Evolutionary conservation across 1,140 invertebrate species (phyloP), one percentile per base, ranked within the genome.

Genomic region (Epicauta chinensis): DNA sequence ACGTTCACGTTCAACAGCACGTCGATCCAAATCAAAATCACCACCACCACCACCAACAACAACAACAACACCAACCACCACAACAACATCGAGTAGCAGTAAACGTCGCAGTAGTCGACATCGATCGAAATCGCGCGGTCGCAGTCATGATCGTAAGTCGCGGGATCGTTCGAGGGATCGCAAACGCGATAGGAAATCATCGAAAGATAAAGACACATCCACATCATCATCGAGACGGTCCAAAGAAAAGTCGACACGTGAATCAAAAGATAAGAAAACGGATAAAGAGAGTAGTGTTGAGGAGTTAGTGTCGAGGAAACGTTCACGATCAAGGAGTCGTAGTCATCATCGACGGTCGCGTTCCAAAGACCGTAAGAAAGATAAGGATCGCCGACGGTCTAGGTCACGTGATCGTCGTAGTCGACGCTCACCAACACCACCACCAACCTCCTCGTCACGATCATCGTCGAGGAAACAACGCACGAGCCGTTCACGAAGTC

Each of bases 1-100:
- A 60, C 63, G 49, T 77, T 4, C 75, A 75, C 2, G 74, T 74
- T 14, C 80, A 74, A 64, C 73, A 77, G 30, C 75, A 71, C 3
- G 36, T 48, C 47, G 14, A 9, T 30, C 38, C 38, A 15, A 44
- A 31, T 37, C 17, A 16, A 47, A 53, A 32, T 23, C 23, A 7
- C 4, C 23, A 7, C n/a, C n/a, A n/a, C 60, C 59, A 15, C 10
- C n/a, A n/a, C n/a, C n/a, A n/a, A n/a, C n/a, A n/a, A n/a, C n/a
- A n/a, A n/a, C n/a, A n/a, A n/a, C n/a, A n/a, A n/a, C n/a, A n/a
- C n/a, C n/a, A n/a, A n/a, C n/a, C n/a, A n/a, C n/a, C n/a, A n/a
- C n/a, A n/a, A n/a, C n/a, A n/a, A n/a, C n/a, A n/a, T n/a, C n/a
- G n/a, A n/a, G n/a, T n/a, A n/a, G n/a, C n/a, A 46, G 36, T 53